Evolutionary conservation across 2,797 vertebrate species (phyloP).

Genomic region (Tangara arthus): DNA sequence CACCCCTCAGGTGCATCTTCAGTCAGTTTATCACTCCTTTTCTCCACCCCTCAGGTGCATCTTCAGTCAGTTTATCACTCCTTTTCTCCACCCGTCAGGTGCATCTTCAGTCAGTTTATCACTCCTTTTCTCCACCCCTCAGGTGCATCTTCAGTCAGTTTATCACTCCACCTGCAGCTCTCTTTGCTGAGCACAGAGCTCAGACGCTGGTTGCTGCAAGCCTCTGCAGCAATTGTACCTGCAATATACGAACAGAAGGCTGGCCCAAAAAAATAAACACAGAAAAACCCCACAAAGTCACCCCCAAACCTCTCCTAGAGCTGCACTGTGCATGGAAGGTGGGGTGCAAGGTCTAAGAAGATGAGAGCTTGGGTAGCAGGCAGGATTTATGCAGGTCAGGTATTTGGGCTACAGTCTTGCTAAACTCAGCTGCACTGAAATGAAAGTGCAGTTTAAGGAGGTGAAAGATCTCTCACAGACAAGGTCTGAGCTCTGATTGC

Average conservation of each 20-base stretch:
- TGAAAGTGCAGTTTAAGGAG: background rate
- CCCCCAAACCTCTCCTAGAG: background rate
- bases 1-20: background rate
- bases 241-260: background rate
- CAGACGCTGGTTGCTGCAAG: background rate
- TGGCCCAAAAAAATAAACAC: background rate
- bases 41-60: background rate
- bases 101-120: too few species aligned
- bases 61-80: background rate
- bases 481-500: background rate
- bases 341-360: background rate
- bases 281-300: background rate
- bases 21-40: too few species aligned
- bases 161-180: background rate
- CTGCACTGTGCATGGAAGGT: accelerated
- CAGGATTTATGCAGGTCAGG: background rate
- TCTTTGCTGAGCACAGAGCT: background rate
- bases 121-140: background rate
- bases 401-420: background rate
- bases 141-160: background rate
- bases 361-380: background rate
- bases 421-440: background rate
- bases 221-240: background rate
- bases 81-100: background rate
- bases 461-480: background rate